phyloP scores from a whole-genome alignment of 2,888 invertebrate species.

The Drosophila anomelani region DNA sequence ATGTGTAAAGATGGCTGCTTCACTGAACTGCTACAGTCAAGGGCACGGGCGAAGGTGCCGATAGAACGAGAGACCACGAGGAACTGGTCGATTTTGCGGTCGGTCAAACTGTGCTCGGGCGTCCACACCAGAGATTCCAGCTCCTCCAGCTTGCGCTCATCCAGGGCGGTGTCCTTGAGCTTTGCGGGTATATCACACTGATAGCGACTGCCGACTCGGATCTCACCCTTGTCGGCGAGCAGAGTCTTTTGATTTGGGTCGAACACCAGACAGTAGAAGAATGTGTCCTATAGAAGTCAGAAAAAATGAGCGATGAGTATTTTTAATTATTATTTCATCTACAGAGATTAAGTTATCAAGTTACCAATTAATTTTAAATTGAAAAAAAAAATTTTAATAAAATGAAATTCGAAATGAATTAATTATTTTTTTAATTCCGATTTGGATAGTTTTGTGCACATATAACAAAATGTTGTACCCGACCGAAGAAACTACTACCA shows the following conservation, averaged over 20 bases:
- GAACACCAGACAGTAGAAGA: conserved; percentile 99
- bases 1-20: conserved; percentile 99
- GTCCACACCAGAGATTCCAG: conserved; percentile 98
- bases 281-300: conserved; percentile 92
- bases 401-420: neutral
- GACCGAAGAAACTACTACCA: conserved; percentile 46
- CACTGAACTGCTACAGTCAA: conserved; percentile 99
- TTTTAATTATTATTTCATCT: neutral
- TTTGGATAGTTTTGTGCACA: neutral
- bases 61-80: conserved; percentile 97
- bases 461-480: neutral
- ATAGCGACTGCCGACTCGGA: conserved; percentile 95
- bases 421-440: neutral
- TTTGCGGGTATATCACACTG: conserved; percentile 96
- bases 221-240: conserved; percentile 99
- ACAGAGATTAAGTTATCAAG: neutral
- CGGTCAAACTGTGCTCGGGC: conserved; percentile 94
- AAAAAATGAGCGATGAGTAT: too few relatives aligned
- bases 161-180: conserved; percentile 89
- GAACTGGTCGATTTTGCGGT: conserved; percentile 99
- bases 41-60: conserved; percentile 98
- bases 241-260: conserved; percentile 99
- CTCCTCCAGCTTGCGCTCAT: conserved; percentile 89
- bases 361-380: neutral
- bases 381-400: neutral